Conservation (phyloP, 1,140 invertebrate species). For the Zaprionus nigranus region DNA sequence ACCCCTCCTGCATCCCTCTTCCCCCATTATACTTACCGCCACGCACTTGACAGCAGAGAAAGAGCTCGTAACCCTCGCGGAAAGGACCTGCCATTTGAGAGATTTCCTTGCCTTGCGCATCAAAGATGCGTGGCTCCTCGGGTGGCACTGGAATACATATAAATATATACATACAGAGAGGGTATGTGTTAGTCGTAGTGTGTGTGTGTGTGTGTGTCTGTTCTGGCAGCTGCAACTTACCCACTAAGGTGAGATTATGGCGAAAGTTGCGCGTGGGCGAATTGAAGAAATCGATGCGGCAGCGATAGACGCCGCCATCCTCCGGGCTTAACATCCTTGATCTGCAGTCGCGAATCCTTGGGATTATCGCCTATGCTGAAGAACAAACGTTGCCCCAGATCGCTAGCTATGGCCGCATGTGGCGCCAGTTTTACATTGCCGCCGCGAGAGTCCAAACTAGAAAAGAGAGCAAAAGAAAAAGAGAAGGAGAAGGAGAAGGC, state of each 20-base stretch:
- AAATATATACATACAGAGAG: slow-evolving; percentile 42
- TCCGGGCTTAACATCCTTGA: slow-evolving; percentile 89
- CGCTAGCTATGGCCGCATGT: slow-evolving; percentile 90
- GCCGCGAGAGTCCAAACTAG: slow-evolving; percentile 91
- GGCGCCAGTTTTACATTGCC: slow-evolving; percentile 87
- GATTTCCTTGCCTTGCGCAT: slow-evolving; percentile 91
- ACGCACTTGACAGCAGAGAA: slow-evolving; percentile 92
- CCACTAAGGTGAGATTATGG: slow-evolving; percentile 93
- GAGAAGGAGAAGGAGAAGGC: neutral
- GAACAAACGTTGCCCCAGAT: slow-evolving; percentile 90
- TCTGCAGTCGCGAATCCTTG: slow-evolving; percentile 89
- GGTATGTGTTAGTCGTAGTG: neutral
- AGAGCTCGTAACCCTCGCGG: slow-evolving; percentile 91
- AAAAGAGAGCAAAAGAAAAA: slow-evolving; percentile 29
- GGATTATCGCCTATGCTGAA: slow-evolving; percentile 90
- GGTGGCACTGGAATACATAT: slow-evolving; percentile 88
- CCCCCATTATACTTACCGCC: slow-evolving; percentile 89
- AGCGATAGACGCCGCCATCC: slow-evolving; percentile 92
- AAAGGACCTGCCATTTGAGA: slow-evolving; percentile 91
- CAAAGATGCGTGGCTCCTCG: slow-evolving; percentile 91
- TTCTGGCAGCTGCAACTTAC: slow-evolving; percentile 86
- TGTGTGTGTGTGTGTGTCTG: neutral
- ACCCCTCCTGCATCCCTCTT: no score
- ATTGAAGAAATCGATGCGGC: slow-evolving; percentile 93
- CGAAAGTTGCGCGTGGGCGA: slow-evolving; percentile 93